Percentiles rank a stretch among this genome's conserved stretches.
Conservation (phyloP, 2,113 vertebrate species). For the Emydura subglobosa region DNA sequence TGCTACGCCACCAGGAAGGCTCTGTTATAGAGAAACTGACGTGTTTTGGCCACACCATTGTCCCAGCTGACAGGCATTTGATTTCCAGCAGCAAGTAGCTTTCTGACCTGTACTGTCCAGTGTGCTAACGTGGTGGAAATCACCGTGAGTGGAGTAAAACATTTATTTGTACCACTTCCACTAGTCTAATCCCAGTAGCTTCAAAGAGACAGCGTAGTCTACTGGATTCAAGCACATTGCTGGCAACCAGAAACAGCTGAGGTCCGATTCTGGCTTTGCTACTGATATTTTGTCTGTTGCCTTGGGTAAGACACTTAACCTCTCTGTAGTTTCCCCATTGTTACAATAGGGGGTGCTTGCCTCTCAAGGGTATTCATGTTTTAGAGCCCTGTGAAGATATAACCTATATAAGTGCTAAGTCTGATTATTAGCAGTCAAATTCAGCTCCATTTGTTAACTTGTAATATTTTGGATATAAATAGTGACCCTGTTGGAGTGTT, state of each 20-base stretch:
- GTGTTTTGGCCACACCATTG: not conserved
- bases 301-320: not conserved
- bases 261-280: not conserved
- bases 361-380: not conserved
- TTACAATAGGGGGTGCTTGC: not conserved
- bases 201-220: not conserved
- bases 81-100: not conserved
- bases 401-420: not conserved
- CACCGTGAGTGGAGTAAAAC: not conserved
- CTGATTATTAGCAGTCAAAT: accelerated
- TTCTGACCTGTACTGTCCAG: not conserved
- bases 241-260: not conserved
- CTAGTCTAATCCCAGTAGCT: not conserved
- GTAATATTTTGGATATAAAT: not conserved
- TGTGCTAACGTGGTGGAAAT: not conserved
- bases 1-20: not conserved
- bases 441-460: not conserved
- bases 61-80: not conserved
- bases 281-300: not conserved
- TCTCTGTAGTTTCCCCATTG: not conserved
- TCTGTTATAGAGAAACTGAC: not conserved
- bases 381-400: accelerated
- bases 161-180: not conserved
- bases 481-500: too few relatives aligned
- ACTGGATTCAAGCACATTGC: not conserved